Conservation (phyloP, 2,797 vertebrate genomes). For the Myotis planiceps region DNA sequence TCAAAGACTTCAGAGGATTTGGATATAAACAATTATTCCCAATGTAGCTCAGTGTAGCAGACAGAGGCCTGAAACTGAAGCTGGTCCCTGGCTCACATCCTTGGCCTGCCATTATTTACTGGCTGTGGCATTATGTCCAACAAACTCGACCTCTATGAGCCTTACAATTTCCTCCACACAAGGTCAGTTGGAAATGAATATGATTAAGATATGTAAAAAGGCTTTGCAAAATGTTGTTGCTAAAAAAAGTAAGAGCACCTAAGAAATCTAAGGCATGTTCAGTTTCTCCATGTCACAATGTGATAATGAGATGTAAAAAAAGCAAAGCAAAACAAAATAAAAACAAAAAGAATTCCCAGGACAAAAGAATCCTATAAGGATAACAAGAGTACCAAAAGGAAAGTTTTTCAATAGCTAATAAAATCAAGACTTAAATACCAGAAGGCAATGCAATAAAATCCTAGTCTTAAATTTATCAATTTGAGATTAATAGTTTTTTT, state of each 20-base stretch:
- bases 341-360: not conserved
- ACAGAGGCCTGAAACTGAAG: not conserved
- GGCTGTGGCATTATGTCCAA: not conserved
- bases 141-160: not conserved
- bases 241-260: not conserved
- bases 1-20: not conserved
- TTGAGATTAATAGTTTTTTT: not conserved
- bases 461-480: not conserved
- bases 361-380: not conserved
- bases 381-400: not conserved
- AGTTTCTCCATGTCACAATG: conserved; percentile 6
- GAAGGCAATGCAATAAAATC: not conserved
- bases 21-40: not conserved
- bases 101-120: not conserved
- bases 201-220: not conserved
- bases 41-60: not conserved
- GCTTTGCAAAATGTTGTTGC: not conserved
- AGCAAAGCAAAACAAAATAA: not conserved
- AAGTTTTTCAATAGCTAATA: not conserved
- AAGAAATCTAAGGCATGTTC: not conserved
- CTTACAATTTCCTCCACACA: not conserved
- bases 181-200: not conserved
- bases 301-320: not conserved
- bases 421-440: conserved; percentile 12
- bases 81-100: not conserved